Conservation (phyloP, 2,113 vertebrate genomes). For the Cochlearius cochlearius region DNA sequence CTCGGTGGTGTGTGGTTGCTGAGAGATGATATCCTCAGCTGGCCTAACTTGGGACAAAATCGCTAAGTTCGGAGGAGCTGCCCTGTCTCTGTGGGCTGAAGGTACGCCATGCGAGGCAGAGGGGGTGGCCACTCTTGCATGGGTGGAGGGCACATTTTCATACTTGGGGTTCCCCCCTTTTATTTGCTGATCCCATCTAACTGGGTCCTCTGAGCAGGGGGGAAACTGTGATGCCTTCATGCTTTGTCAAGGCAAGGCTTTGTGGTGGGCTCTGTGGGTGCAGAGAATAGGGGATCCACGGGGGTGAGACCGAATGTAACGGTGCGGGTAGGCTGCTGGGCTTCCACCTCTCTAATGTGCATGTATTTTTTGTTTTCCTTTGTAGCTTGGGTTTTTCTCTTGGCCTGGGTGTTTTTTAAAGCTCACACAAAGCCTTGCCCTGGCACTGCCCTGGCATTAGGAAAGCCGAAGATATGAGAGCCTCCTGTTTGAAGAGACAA, state of each 20-base stretch:
- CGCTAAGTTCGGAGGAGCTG: background rate
- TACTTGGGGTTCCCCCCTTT: background rate
- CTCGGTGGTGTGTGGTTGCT: background rate
- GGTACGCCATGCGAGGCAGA: fast-evolving
- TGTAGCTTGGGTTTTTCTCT: background rate
- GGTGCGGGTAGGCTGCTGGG: background rate
- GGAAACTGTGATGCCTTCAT: background rate
- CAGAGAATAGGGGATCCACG: background rate
- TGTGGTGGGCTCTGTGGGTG: background rate
- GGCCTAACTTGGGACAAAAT: background rate
- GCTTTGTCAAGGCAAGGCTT: background rate
- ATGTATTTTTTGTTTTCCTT: background rate
- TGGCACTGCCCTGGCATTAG: background rate
- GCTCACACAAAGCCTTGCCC: background rate
- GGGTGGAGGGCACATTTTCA: background rate
- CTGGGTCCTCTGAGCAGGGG: background rate
- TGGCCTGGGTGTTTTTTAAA: background rate
- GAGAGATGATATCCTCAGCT: background rate
- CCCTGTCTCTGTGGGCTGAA: background rate
- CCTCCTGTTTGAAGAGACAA: background rate
- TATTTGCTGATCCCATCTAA: background rate
- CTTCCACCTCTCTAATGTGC: background rate
- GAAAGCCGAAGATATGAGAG: background rate
- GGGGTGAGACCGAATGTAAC: background rate
- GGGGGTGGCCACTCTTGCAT: too few species aligned